Evolutionary conservation across 2,888 invertebrate genomes (phyloP).

Genomic region (Dichetophora obliterata): DNA sequence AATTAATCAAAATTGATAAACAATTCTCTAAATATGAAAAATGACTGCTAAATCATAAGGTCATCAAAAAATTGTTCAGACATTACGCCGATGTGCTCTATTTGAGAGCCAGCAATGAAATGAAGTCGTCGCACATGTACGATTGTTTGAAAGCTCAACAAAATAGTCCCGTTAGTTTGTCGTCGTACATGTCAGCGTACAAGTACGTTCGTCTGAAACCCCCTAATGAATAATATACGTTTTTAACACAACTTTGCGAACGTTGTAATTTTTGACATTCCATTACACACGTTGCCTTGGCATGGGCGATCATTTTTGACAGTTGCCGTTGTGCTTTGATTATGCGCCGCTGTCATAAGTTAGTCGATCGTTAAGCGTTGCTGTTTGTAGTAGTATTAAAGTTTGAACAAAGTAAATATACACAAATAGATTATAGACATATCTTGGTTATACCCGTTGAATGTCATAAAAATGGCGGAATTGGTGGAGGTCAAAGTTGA

Average conservation of each 20-base stretch:
- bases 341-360: constrained; percentile 3
- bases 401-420: neutral
- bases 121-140: no score
- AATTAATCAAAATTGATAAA: no score
- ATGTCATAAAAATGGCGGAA: constrained; percentile 43
- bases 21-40: no score
- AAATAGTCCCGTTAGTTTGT: no score
- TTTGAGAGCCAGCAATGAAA: no score
- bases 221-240: no score
- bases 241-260: neutral
- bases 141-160: no score
- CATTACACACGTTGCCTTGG: neutral
- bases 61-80: no score
- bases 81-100: no score
- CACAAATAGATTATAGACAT: neutral
- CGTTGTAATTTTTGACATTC: neutral
- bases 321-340: constrained; percentile 3
- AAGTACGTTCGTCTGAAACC: no score
- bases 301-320: constrained; percentile 20
- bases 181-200: no score
- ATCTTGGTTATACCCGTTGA: neutral
- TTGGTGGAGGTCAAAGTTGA: constrained; percentile 48
- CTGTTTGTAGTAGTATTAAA: constrained; percentile 14
- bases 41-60: no score
- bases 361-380: constrained; percentile 37